phyloP scores from a whole-genome alignment of 2,113 vertebrate genomes.

The Charadrius vociferus region DNA sequence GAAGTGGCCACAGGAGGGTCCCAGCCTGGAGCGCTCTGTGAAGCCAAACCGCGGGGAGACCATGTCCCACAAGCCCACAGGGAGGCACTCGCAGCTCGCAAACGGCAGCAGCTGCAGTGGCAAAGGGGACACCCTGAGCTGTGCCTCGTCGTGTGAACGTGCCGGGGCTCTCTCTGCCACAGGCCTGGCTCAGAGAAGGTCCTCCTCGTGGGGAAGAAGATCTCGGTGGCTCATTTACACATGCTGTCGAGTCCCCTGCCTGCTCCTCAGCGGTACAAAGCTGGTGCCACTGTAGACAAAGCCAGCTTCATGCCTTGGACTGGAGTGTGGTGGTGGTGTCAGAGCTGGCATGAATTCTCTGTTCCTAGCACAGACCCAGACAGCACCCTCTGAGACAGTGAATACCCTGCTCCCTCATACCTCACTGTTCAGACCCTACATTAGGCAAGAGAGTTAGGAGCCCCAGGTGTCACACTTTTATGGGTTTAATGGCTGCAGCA shows the following conservation, averaged over 20 bases:
- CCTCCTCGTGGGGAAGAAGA: fast-evolving
- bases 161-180: too few species aligned
- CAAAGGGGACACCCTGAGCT: too few species aligned
- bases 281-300: neutral
- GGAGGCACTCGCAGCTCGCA: neutral
- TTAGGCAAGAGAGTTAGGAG: neutral
- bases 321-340: too few species aligned
- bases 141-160: fast-evolving
- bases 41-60: neutral
- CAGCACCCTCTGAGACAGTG: neutral
- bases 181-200: too few species aligned
- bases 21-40: fast-evolving
- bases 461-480: neutral
- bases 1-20: neutral
- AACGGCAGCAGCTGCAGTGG: neutral
- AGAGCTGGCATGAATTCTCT: neutral
- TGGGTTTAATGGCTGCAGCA: neutral
- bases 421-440: neutral
- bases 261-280: neutral
- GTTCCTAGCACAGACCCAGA: neutral
- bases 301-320: neutral
- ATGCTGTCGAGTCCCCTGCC: fast-evolving
- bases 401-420: neutral
- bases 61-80: neutral
- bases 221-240: fast-evolving